Percentiles rank a stretch among this genome's conserved stretches.
These are phyloP conservation scores for Phortica okadai DNA, from an alignment of 2,888 invertebrate genomes.

Conservation along the genomic window DNA sequence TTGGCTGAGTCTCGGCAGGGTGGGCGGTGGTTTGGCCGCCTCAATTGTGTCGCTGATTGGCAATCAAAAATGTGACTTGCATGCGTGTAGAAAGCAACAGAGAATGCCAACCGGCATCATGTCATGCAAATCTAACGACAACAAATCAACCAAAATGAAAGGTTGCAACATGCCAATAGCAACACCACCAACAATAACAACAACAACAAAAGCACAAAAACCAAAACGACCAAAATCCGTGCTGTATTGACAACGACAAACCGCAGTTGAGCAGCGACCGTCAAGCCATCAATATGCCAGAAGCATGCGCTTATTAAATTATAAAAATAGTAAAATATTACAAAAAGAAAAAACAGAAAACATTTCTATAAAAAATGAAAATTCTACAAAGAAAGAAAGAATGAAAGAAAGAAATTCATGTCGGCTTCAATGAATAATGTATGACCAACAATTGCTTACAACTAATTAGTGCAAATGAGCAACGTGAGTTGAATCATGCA, in stretches of 20 bases:
- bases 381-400: too few species aligned
- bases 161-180: neutral
- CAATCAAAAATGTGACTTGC: conserved; percentile 71
- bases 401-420: too few species aligned
- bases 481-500: too few species aligned
- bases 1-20: neutral
- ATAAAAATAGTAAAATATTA: neutral
- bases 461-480: too few species aligned
- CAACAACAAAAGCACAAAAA: conserved; percentile 49
- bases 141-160: conserved; percentile 2
- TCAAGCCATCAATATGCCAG: conserved; percentile 33
- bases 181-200: neutral
- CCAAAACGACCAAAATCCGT: neutral
- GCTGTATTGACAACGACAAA: neutral
- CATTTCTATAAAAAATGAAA: neutral
- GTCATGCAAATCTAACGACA: neutral
- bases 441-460: too few species aligned
- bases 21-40: conserved; percentile 61
- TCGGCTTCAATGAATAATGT: too few species aligned
- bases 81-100: conserved; percentile 46
- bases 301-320: neutral
- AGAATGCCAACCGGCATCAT: neutral
- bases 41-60: conserved; percentile 69
- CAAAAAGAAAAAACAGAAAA: neutral
- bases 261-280: neutral